Evolutionary conservation across 2,888 invertebrate species (phyloP).

Genomic region (Amiota mariae): DNA sequence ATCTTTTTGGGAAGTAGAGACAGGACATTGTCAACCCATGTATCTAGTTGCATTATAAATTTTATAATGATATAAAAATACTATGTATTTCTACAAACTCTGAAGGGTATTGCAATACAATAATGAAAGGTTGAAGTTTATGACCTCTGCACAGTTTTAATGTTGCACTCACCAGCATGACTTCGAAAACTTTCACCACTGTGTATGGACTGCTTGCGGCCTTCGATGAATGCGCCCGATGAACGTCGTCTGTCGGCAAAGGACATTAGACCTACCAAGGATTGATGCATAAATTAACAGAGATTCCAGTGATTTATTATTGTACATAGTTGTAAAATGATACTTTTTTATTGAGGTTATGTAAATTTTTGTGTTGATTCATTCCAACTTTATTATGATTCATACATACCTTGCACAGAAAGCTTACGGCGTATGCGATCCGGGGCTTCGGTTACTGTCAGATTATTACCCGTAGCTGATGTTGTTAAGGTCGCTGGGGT

Average conservation of each 20-base stretch:
- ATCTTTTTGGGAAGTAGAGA: too few relatives aligned
- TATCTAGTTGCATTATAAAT: too few relatives aligned
- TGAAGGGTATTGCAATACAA: too few relatives aligned
- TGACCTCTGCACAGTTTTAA: too few relatives aligned
- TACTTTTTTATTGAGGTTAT: too few relatives aligned
- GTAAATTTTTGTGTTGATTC: too few relatives aligned
- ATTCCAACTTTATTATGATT: neutral
- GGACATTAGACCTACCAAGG: slow-evolving; percentile 69
- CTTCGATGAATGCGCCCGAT: slow-evolving; percentile 72
- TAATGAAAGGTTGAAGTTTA: too few relatives aligned
- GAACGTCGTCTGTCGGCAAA: slow-evolving; percentile 73
- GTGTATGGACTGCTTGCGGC: slow-evolving; percentile 72
- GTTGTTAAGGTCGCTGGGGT: slow-evolving; percentile 30
- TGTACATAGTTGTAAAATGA: too few relatives aligned
- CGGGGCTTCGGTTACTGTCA: slow-evolving; percentile 63
- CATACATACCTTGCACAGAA: slow-evolving; percentile 71
- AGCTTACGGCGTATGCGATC: slow-evolving; percentile 70
- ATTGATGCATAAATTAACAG: slow-evolving; percentile 16
- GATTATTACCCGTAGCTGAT: slow-evolving; percentile 49
- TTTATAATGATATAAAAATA: too few relatives aligned
- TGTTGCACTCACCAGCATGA: slow-evolving; percentile 66
- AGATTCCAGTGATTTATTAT: too few relatives aligned
- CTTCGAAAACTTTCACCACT: slow-evolving; percentile 73
- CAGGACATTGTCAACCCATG: too few relatives aligned
- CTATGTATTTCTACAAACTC: too few relatives aligned